Conservation (phyloP, 2,888 invertebrate genomes). For the Yponomeuta evonymella region DNA sequence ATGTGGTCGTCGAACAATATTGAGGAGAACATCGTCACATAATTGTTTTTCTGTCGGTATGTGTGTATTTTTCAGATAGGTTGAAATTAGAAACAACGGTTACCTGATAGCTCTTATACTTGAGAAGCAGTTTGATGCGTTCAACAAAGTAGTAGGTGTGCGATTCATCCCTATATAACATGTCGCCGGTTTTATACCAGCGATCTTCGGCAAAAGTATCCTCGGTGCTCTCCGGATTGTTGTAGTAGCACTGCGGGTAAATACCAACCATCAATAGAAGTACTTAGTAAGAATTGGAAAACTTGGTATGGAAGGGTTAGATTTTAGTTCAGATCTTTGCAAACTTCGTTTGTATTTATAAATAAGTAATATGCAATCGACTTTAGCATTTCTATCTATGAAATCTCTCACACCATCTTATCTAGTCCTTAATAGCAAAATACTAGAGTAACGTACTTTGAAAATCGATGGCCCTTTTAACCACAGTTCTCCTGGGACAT, state of each 20-base stretch:
- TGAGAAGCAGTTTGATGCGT: conserved; percentile 68
- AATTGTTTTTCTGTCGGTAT: too few relatives aligned
- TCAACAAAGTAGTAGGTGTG: conserved; percentile 65
- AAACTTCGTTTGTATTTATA: too few relatives aligned
- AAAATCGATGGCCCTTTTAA: conserved; percentile 40
- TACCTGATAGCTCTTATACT: conserved; percentile 68
- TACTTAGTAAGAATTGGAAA: background rate
- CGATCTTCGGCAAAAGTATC: conserved; percentile 56
- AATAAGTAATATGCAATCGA: too few relatives aligned
- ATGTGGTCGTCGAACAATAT: too few relatives aligned
- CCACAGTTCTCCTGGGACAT: conserved; percentile 68
- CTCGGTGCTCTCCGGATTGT: conserved; percentile 52
- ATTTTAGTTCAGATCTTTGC: too few relatives aligned
- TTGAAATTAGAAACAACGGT: background rate
- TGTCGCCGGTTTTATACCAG: conserved; percentile 71
- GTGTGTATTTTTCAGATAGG: too few relatives aligned
- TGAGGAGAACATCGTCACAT: too few relatives aligned
- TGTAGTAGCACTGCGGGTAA: conserved; percentile 56
- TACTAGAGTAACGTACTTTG: conserved; percentile 16
- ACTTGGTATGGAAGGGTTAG: background rate
- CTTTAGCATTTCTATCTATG: too few relatives aligned
- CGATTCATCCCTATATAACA: conserved; percentile 68
- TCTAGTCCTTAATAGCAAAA: too few relatives aligned
- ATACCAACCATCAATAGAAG: background rate
- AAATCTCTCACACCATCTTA: too few relatives aligned